These are phyloP conservation scores for Lepidochitona cinerea DNA, from an alignment of 2,888 invertebrate genomes.

Conservation along the genomic window DNA sequence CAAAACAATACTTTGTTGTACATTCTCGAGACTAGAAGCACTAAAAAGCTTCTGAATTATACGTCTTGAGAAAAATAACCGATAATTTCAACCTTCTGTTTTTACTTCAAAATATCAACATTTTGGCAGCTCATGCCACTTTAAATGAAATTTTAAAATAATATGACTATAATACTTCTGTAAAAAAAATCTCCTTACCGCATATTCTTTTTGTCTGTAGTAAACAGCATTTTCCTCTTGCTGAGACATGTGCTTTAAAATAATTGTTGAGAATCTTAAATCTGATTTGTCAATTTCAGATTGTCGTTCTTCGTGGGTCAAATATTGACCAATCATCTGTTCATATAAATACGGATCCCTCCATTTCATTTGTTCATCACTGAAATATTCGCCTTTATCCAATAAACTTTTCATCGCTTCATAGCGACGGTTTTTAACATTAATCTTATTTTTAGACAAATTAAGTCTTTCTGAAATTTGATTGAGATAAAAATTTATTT, in stretches of 20 bases:
- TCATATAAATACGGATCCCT: slow-evolving; percentile 92
- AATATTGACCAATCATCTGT: slow-evolving; percentile 88
- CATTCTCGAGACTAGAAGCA: no score
- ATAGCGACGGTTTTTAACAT: slow-evolving; percentile 83
- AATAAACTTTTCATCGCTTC: slow-evolving; percentile 84
- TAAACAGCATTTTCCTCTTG: slow-evolving; percentile 77
- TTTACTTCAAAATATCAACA: no score
- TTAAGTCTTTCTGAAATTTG: slow-evolving; percentile 68
- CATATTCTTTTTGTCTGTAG: slow-evolving; percentile 74
- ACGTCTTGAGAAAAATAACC: no score
- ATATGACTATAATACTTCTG: not conserved
- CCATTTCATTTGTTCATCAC: slow-evolving; percentile 93
- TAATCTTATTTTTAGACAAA: slow-evolving; percentile 35
- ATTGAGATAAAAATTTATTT: slow-evolving; percentile 78
- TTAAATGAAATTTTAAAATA: no score
- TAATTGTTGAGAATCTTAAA: slow-evolving; percentile 79
- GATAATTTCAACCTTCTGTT: no score
- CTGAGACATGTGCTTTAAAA: slow-evolving; percentile 84
- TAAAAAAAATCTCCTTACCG: slow-evolving; percentile 37
- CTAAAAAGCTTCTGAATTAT: no score
- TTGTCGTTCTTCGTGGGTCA: slow-evolving; percentile 83
- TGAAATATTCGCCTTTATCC: slow-evolving; percentile 83
- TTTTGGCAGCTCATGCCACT: no score
- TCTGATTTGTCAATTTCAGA: slow-evolving; percentile 69
- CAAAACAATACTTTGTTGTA: no score